Percentiles rank a stretch among this genome's conserved stretches.
Evolutionary conservation across 2,888 invertebrate genomes (phyloP).

Genomic region (Aricia artaxerxes): DNA sequence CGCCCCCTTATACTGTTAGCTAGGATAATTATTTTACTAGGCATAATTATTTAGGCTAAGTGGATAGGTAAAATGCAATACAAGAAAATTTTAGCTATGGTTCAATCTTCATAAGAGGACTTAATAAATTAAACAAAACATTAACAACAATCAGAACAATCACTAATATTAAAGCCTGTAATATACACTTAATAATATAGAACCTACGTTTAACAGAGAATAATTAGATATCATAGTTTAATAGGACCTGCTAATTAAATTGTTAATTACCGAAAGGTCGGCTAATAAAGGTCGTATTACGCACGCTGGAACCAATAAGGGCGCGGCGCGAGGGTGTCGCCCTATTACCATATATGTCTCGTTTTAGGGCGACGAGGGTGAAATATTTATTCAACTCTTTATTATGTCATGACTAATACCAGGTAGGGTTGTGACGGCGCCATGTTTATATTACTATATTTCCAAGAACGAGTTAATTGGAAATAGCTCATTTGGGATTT

Average conservation of each 20-base stretch:
- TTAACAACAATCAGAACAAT: not conserved
- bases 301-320: conserved; percentile 13
- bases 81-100: no score
- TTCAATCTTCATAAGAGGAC: no score
- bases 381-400: conserved; percentile 17
- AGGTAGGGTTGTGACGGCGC: conserved; percentile 11
- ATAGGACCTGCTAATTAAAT: conserved; percentile 14
- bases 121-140: not conserved
- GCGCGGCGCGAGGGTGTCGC: conserved; percentile 22
- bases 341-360: conserved; percentile 25
- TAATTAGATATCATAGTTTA: conserved; percentile 9
- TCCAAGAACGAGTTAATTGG: not conserved
- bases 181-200: not conserved
- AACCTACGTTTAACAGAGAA: not conserved
- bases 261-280: conserved; percentile 29
- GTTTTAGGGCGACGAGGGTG: not conserved
- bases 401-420: conserved; percentile 22
- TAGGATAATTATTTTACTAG: not conserved
- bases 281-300: conserved; percentile 24
- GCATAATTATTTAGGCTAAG: no score
- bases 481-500: not conserved
- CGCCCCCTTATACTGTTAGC: not conserved
- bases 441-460: conserved; percentile 1
- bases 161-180: not conserved
- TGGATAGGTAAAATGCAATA: no score